These are phyloP conservation scores for Papilio elwesi DNA, from an alignment of 2,888 invertebrate genomes.

Conservation along the genomic window DNA sequence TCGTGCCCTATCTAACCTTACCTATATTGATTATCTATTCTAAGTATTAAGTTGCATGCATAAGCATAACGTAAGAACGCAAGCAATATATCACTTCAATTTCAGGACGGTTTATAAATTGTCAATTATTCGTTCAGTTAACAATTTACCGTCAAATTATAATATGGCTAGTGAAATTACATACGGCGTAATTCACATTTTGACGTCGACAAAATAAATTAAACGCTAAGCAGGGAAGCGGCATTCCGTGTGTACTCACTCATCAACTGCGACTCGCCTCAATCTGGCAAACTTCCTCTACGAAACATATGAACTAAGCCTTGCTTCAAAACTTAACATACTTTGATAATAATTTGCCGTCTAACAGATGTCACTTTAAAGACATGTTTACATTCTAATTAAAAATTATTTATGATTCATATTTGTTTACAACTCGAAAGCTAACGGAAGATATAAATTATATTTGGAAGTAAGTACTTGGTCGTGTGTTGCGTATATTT, in stretches of 20 bases:
- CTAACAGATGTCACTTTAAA: slow-evolving; percentile 33
- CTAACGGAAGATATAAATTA: too few species aligned
- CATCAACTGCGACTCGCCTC: slow-evolving; percentile 65
- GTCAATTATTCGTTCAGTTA: neutral
- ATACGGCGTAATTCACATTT: neutral
- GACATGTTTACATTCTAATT: neutral
- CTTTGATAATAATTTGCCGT: slow-evolving; percentile 55
- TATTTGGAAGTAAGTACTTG: too few species aligned
- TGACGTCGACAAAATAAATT: neutral
- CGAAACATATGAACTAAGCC: slow-evolving; percentile 62
- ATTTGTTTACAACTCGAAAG: too few species aligned
- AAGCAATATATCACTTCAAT: too few species aligned
- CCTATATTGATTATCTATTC: too few species aligned
- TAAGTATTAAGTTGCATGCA: too few species aligned
- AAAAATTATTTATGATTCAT: too few species aligned
- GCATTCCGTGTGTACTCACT: slow-evolving; percentile 57
- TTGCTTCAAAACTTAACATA: slow-evolving; percentile 66
- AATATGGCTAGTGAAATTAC: neutral
- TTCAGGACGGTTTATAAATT: too few species aligned
- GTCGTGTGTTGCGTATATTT: too few species aligned
- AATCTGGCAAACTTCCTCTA: slow-evolving; percentile 71
- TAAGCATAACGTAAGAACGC: too few species aligned
- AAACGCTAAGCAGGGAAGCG: slow-evolving; percentile 52
- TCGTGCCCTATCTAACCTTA: too few species aligned
- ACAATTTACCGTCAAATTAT: neutral